Conservation (phyloP, 2,113 vertebrate species). For the Pteronura brasiliensis region DNA sequence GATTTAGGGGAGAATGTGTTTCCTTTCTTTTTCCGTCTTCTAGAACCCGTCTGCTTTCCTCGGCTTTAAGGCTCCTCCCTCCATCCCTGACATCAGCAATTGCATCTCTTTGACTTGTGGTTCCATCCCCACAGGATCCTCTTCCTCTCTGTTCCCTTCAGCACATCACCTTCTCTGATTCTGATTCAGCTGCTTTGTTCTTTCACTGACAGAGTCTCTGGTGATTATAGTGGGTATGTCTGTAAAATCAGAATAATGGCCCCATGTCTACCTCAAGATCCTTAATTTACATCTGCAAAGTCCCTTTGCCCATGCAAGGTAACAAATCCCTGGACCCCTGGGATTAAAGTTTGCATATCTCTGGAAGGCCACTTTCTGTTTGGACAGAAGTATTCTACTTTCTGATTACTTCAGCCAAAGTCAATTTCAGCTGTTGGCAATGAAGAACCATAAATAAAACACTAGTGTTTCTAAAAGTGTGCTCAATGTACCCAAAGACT, state of each 20-base stretch:
- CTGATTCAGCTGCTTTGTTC: not conserved
- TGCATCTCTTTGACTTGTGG: fast-evolving
- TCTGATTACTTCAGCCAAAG: not conserved
- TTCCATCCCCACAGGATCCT: not conserved
- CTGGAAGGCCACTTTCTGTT: not conserved
- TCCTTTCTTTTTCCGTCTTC: not conserved
- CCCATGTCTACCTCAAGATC: not conserved
- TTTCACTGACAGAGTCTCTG: not conserved
- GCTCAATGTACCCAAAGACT: fast-evolving
- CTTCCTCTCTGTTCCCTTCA: not conserved
- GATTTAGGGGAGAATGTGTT: not conserved
- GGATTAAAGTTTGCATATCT: not conserved
- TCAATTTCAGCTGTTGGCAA: not conserved
- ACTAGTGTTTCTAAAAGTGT: not conserved
- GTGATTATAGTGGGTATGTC: not conserved
- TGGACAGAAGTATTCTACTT: not conserved
- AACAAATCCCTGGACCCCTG: not conserved
- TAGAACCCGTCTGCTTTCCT: not conserved
- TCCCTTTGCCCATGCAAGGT: not conserved
- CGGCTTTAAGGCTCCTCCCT: too few relatives aligned
- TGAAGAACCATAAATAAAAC: not conserved
- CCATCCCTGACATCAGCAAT: too few relatives aligned
- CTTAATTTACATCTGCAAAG: not conserved
- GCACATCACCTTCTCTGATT: not conserved
- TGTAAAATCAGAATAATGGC: not conserved